Base-by-base conservation (phyloP, 2,113 vertebrate species). In the Lethenteron reissneri region DNA sequence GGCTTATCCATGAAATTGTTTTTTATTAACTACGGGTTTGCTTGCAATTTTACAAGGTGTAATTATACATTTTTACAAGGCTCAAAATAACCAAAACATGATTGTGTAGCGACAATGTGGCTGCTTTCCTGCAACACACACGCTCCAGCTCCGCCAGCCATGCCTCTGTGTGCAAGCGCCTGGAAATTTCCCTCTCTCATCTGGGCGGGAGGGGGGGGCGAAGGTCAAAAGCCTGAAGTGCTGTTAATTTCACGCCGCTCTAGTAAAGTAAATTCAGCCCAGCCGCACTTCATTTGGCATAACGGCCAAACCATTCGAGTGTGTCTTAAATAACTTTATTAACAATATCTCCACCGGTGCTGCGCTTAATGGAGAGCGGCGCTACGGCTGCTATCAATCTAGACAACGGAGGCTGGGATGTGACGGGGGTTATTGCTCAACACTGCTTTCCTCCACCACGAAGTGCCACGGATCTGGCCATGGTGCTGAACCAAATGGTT, bases 281-380 rank as follows among this genome's bases (percentile, higher is more conserved):
- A 68, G 64, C 64, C 64, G 64, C 64, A 68, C 64, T 68, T 68
- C 64, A 68, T 68, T 68, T 68, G 64, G 64, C 64, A 68, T 68
- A 68, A 68, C 64, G 64, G 64, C 64, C 64, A 68, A 68, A 68
- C n/a, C 64, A 68, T 68, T 68, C 64, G 25, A 68, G 64, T 68
- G 64, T 68, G 64, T 68, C 64, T 68, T 68, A 68, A 68, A 68
- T 68, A 68, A 68, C 64, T 68, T 68, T 68, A 68, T 68, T 68
- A 68, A 68, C 64, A 68, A 68, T 25, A 68, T 68, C 41, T 41
- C n/a, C 64, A 17, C 64, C 64, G 25, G n/a, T 68, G 64, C 64
- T 17, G 64, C 25, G 64, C 64, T 68, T 68, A 68, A 68, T 68
- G 64, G 64, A 68, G 64, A 68, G 41, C 41, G 10, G 64, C 64